phyloP scores from a whole-genome alignment of 2,797 vertebrate genomes.

The Falco peregrinus region DNA sequence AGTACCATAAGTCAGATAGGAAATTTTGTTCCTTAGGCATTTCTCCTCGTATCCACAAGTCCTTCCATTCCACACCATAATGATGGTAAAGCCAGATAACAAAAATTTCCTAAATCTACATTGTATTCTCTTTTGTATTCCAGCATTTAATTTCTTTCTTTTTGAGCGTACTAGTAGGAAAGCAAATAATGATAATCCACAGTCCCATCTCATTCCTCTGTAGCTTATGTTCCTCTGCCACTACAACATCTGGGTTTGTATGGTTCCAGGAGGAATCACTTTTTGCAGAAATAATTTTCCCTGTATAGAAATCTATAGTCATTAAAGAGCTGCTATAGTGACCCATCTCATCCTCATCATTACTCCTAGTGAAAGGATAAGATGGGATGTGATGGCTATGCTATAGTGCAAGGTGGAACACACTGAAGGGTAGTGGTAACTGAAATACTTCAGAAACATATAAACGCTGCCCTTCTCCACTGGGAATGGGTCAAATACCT shows the following conservation, averaged over 20 bases:
- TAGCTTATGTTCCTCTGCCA: neutral
- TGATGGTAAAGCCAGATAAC: neutral
- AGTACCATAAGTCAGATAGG: neutral
- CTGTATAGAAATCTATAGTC: neutral
- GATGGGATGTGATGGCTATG: accelerated
- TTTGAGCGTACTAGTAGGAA: neutral
- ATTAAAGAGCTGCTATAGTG: neutral
- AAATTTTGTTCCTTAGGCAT: neutral
- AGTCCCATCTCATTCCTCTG: neutral
- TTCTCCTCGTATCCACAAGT: neutral
- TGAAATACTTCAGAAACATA: neutral
- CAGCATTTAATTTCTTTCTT: neutral
- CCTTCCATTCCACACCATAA: neutral
- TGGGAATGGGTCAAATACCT: neutral
- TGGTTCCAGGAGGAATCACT: neutral
- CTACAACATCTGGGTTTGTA: neutral
- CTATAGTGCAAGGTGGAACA: neutral
- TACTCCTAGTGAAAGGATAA: neutral
- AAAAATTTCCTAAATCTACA: neutral
- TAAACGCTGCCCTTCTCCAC: neutral
- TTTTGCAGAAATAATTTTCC: neutral
- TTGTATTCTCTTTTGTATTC: neutral
- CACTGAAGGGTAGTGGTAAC: accelerated
- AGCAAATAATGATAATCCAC: neutral
- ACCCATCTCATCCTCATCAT: neutral